These are phyloP conservation scores for Drosophila arawakana DNA, from an alignment of 1,140 invertebrate genomes.

Conservation along the genomic window DNA sequence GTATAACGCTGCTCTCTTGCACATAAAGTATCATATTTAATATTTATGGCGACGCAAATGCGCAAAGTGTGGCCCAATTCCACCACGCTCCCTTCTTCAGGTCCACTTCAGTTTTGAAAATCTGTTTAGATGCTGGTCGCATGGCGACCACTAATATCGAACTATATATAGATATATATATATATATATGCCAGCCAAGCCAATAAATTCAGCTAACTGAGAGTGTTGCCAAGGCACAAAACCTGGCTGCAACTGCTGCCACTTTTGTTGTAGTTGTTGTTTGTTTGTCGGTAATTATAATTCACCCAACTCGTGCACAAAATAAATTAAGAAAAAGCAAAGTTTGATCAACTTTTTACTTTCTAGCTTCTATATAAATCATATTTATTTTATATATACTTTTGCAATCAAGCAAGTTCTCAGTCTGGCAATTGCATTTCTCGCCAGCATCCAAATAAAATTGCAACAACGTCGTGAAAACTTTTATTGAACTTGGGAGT, in stretches of 20 bases:
- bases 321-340: conserved; percentile 83
- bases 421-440: conserved; percentile 71
- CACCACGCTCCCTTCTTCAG: background rate
- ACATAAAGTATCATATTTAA: conserved; percentile 83
- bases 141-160: conserved; percentile 72
- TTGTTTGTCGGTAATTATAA: conserved; percentile 71
- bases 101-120: conserved; percentile 33
- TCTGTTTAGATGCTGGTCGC: conserved; percentile 49
- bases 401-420: conserved; percentile 40
- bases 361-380: background rate
- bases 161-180: conserved; percentile 40
- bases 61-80: conserved; percentile 35
- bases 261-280: conserved; percentile 42
- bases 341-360: conserved; percentile 55
- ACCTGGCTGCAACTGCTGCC: conserved; percentile 16
- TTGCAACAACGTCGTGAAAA: conserved; percentile 69
- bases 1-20: conserved; percentile 23
- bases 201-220: conserved; percentile 68
- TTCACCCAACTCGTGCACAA: conserved; percentile 71
- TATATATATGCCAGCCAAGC: conserved; percentile 48
- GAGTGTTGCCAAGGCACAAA: conserved; percentile 34
- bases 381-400: background rate
- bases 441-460: conserved; percentile 77
- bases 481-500: conserved; percentile 83
- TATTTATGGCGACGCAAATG: conserved; percentile 74